Evolutionary conservation across 2,888 invertebrate species (phyloP), one percentile per base, ranked within the genome.

Genomic region (Drosophila macrothrix): DNA sequence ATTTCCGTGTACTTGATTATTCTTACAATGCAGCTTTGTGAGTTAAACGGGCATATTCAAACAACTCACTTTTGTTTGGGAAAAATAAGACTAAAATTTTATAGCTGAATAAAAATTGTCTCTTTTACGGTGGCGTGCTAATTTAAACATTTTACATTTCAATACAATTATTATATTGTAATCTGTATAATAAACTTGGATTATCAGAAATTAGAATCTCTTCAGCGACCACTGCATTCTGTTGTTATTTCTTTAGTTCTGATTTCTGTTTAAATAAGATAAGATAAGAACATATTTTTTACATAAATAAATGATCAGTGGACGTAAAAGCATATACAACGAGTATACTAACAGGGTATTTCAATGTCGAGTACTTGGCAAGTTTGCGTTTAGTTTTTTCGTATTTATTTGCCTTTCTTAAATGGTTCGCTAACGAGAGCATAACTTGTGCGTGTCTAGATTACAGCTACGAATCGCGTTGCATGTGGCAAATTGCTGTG

Each of bases 391-490:
- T 4, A 25, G 19, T 37, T 54, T 33, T 22, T 22, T 22, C 12
- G 28, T 14, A 50, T 35, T 43, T 58, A 43, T 41, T 64, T 54
- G 60, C 31, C 59, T 56, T 49, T 37, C 63, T 56, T 49, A 41
- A 64, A 63, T 78, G 76, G 73, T 75, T 75, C 76, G 85, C 72
- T 84, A 84, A 85, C 88, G 90, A 90, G 88, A 90, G 90, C 85
- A 85, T 85, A 85, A 79, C 78, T 77, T 74, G 71, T 83, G 84
- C 82, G 80, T 78, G 82, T 78, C 56, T 53, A 69, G 79, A 79
- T 79, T 81, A 63, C 64, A 63, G 66, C 54, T 54, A 52, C 49
- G 69, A 56, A 65, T 67, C 67, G 43, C 56, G 71, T 85, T 88
- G 90, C 85, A 85, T 85, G 85, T 85, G 76, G 85, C 72, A 82